phyloP scores from a whole-genome alignment of 2,888 invertebrate species.

The Ichneumoninae sp. region DNA sequence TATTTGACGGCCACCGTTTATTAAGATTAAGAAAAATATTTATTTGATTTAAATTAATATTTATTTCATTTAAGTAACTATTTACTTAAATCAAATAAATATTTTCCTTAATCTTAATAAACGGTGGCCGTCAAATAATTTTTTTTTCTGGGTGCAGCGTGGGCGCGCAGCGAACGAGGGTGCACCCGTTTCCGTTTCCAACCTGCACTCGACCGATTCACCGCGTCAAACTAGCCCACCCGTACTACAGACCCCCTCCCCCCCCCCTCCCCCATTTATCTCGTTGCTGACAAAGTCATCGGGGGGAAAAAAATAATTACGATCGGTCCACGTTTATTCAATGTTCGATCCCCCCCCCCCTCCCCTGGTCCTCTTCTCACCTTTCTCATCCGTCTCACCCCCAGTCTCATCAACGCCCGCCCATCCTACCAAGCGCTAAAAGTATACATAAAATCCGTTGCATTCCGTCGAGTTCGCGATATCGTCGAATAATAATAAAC shows the following conservation, averaged over 20 bases:
- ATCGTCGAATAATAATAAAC: slow-evolving; percentile 43
- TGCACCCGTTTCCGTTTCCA: slow-evolving; percentile 50
- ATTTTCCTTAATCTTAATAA: too few species aligned
- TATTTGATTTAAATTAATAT: too few species aligned
- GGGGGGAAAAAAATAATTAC: slow-evolving; percentile 81
- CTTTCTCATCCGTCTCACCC: slow-evolving; percentile 47
- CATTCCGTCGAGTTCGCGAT: slow-evolving; percentile 37
- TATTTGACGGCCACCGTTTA: too few species aligned
- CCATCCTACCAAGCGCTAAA: slow-evolving; percentile 50
- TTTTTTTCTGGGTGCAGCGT: too few species aligned
- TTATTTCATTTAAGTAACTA: too few species aligned
- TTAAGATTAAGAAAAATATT: too few species aligned
- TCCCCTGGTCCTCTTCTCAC: slow-evolving; percentile 2
- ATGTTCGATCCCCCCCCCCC: slow-evolving; percentile 26
- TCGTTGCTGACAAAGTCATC: slow-evolving; percentile 72
- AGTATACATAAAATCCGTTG: slow-evolving; percentile 40
- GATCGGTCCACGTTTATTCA: slow-evolving; percentile 70
- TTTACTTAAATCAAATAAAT: too few species aligned
- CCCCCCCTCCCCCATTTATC: slow-evolving; percentile 37
- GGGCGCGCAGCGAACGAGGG: slow-evolving; percentile 16
- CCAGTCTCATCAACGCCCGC: slow-evolving; percentile 51
- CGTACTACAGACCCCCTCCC: not conserved
- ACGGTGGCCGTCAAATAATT: too few species aligned
- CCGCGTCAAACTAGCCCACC: slow-evolving; percentile 59
- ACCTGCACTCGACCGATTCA: slow-evolving; percentile 73